Evolutionary conservation across 2,113 vertebrate species (phyloP).

Genomic region (Parus major): DNA sequence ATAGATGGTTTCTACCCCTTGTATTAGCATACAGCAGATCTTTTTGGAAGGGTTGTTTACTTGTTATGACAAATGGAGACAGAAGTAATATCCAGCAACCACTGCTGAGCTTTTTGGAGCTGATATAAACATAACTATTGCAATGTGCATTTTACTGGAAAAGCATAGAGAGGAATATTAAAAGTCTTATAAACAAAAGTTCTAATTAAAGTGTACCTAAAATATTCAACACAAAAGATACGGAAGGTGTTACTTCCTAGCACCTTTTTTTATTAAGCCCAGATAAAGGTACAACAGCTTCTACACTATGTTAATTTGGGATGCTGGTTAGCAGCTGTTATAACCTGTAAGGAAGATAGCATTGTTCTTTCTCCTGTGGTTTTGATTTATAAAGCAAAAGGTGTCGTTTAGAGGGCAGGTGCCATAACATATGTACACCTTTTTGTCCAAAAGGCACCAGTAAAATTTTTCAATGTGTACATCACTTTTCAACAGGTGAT

Average conservation of each 20-base stretch:
- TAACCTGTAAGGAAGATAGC: neutral
- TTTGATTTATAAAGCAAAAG: neutral
- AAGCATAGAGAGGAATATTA: neutral
- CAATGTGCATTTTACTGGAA: neutral
- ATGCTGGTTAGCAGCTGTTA: neutral
- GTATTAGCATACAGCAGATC: neutral
- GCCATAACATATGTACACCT: neutral
- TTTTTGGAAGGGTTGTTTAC: neutral
- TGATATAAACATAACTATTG: neutral
- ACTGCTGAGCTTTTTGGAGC: neutral
- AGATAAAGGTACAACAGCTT: neutral
- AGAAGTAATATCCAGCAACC: neutral
- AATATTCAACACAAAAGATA: conserved; percentile 42
- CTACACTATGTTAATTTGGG: neutral
- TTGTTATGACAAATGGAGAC: neutral
- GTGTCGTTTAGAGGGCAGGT: neutral
- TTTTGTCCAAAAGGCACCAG: neutral
- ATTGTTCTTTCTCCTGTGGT: neutral
- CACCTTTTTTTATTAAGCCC: conserved; percentile 19
- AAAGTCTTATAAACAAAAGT: conserved; percentile 9
- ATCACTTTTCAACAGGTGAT: neutral
- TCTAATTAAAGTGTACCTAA: conserved; percentile 27
- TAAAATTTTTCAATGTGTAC: neutral
- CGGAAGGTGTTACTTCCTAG: conserved; percentile 42
- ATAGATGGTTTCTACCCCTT: neutral